phyloP scores from a whole-genome alignment of 2,113 vertebrate genomes.

The Megaceryle maxima region DNA sequence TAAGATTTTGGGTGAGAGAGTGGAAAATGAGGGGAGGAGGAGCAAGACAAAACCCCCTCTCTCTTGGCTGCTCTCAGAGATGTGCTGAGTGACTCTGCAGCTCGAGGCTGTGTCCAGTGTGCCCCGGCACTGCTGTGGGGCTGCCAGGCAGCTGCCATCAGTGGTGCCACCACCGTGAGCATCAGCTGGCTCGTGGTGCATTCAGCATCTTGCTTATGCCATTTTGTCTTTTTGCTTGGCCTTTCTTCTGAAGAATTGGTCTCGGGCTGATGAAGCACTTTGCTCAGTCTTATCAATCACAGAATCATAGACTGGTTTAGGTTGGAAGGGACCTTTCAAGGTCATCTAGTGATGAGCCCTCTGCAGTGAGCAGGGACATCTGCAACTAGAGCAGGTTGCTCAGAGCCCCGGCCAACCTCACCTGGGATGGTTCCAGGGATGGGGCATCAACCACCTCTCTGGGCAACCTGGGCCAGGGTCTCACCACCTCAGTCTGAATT shows the following conservation, averaged over 20 bases:
- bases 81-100: background rate
- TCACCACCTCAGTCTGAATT: no score
- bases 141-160: background rate
- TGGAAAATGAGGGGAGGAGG: background rate
- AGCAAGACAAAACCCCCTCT: background rate
- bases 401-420: no score
- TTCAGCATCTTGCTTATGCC: background rate
- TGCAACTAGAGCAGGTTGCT: no score
- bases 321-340: no score
- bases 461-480: no score
- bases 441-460: no score
- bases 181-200: fast-evolving
- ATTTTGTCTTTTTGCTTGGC: background rate
- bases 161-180: background rate
- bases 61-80: background rate
- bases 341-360: no score
- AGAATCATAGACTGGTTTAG: no score
- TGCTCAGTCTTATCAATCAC: background rate
- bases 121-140: background rate
- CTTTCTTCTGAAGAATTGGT: background rate
- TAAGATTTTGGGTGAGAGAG: background rate
- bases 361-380: no score
- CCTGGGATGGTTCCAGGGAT: no score
- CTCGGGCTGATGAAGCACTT: background rate
- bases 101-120: background rate